Evolutionary conservation across 2,888 invertebrate species (phyloP).

Genomic region (Dynastes maya): DNA sequence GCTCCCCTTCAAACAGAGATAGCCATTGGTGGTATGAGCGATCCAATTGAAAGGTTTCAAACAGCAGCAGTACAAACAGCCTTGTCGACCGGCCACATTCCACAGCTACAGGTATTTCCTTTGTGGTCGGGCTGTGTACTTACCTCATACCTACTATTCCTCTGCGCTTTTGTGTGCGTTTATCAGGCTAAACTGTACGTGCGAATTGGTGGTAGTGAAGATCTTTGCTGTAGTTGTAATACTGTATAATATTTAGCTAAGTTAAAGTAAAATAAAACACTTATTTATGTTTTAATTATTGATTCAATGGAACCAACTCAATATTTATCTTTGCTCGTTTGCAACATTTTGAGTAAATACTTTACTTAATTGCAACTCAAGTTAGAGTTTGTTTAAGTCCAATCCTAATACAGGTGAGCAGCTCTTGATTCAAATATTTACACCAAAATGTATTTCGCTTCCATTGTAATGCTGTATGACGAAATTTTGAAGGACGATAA

Average conservation of each 20-base stretch:
- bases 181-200: slow-evolving; percentile 11
- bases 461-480: too few relatives aligned
- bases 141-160: slow-evolving; percentile 13
- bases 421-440: too few relatives aligned
- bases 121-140: slow-evolving; percentile 58
- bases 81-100: slow-evolving; percentile 60
- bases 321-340: too few relatives aligned
- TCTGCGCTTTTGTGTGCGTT: slow-evolving; percentile 19
- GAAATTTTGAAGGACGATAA: too few relatives aligned
- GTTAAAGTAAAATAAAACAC: not conserved
- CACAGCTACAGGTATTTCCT: slow-evolving; percentile 65
- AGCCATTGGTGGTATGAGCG: slow-evolving; percentile 38
- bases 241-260: not conserved
- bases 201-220: not conserved
- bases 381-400: too few relatives aligned
- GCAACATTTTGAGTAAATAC: too few relatives aligned
- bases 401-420: too few relatives aligned
- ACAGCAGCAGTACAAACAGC: slow-evolving; percentile 52
- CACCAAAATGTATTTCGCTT: too few relatives aligned
- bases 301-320: too few relatives aligned
- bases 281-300: too few relatives aligned
- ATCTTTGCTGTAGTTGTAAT: not conserved
- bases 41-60: slow-evolving; percentile 52
- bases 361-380: too few relatives aligned
- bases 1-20: slow-evolving; percentile 26